Evolutionary conservation across 2,888 invertebrate genomes (phyloP), one percentile per base, ranked within the genome.

Genomic region (Onchidella celtica): DNA sequence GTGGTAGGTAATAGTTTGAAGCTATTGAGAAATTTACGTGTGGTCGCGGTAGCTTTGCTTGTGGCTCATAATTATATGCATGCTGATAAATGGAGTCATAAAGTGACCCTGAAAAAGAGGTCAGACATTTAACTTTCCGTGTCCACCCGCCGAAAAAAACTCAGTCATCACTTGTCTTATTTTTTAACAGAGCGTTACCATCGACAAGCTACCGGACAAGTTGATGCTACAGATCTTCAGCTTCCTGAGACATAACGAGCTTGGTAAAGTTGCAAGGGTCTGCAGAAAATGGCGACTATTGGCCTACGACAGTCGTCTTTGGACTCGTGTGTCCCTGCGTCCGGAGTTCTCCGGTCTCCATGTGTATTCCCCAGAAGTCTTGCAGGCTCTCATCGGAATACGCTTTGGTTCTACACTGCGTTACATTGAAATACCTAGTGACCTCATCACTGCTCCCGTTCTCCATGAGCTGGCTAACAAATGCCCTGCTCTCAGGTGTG

Each of bases 321-420:
- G 99, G 99, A 96, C 96, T 87, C 96, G 97, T 91, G 99, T 99
- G 47, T 99, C 99, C 1, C 94, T 99, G 66, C 95, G 99, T 57
- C 99, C 99, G 11, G 99, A 99, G 94, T 96, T 98, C 89, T 99
- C 98, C 27, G 99, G 99, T 36, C 95, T 98, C 63, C 97, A 97
- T 93, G 97, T 98, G 32, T 90, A 89, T 79, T 97, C 97, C 0
- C 94, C 98, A 87, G 99, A 99, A 91, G 96, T 96, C 29, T 95
- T 99, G 21, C 93, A 98, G 85, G 96, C 97, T 0, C 94, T 99
- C 79, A 97, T 99, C 89, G 90, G 92, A 65, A 90, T 92, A 70
- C 97, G 95, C 94, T 92, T 92, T 74, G 91, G 91, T 24, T 82
- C 87, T 65, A 90, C 91, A 1, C 88, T 93, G 69, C 85, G 89